phyloP scores from a whole-genome alignment of 2,797 vertebrate genomes.

The Girardinus metallicus region DNA sequence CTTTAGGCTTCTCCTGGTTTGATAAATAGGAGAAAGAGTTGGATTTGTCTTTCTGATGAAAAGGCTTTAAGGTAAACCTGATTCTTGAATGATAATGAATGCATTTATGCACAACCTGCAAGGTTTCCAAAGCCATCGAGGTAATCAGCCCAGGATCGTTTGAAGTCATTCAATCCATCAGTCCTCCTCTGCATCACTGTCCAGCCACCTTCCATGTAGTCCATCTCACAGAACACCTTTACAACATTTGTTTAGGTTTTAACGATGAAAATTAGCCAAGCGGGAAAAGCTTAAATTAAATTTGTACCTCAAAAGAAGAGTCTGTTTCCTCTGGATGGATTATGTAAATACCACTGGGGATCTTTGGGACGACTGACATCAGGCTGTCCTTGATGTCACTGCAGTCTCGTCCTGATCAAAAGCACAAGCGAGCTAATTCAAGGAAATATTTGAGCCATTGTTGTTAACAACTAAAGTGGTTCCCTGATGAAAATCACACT shows the following conservation, averaged over 20 bases:
- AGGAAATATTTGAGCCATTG: neutral
- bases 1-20: neutral
- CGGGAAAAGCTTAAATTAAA: neutral
- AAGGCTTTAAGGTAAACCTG: neutral
- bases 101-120: constrained; percentile 78
- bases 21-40: neutral
- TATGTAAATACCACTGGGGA: constrained; percentile 92
- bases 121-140: constrained; percentile 90
- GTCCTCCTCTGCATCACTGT: constrained; percentile 90
- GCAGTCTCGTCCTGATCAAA: constrained; percentile 86
- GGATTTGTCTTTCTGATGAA: neutral
- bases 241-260: constrained; percentile 25
- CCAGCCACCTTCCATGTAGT: constrained; percentile 94
- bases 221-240: constrained; percentile 96
- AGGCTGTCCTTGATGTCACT: constrained; percentile 90
- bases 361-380: constrained; percentile 87
- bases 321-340: constrained; percentile 89
- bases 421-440: constrained; percentile 1
- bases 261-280: neutral
- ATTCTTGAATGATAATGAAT: neutral
- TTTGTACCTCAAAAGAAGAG: constrained; percentile 89
- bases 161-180: constrained; percentile 87
- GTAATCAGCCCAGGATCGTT: constrained; percentile 88
- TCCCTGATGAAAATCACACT: neutral
- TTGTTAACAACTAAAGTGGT: neutral